phyloP scores from a whole-genome alignment of 2,113 vertebrate genomes.

The Pipra filicauda region DNA sequence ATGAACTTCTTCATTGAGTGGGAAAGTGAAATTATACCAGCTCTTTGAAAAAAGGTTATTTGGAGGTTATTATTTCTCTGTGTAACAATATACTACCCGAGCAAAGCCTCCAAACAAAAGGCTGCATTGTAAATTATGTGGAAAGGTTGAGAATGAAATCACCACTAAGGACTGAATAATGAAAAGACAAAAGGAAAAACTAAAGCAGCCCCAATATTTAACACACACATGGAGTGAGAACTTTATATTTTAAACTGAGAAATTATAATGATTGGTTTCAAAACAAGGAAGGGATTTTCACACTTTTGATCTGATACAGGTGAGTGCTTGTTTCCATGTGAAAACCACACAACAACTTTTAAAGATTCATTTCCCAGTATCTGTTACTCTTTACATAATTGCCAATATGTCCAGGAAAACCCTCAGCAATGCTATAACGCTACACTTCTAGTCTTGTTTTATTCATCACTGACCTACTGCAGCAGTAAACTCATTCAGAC shows the following conservation, averaged over 20 bases:
- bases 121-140: neutral
- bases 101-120: neutral
- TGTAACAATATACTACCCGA: neutral
- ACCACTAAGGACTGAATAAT: neutral
- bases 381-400: neutral
- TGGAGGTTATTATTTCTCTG: neutral
- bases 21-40: neutral
- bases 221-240: accelerated
- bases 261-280: neutral
- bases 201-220: neutral
- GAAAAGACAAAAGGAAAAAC: neutral
- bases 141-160: neutral
- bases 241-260: neutral
- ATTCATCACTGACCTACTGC: neutral
- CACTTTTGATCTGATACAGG: neutral
- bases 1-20: neutral
- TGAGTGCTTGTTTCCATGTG: neutral
- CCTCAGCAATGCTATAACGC: neutral
- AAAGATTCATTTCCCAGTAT: neutral
- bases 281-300: neutral
- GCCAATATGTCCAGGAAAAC: neutral
- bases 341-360: neutral
- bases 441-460: neutral
- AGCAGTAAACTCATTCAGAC: neutral
- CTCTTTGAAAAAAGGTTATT: neutral